Evolutionary conservation across 2,797 vertebrate genomes (phyloP).

Genomic region (Taenioides sp.): DNA sequence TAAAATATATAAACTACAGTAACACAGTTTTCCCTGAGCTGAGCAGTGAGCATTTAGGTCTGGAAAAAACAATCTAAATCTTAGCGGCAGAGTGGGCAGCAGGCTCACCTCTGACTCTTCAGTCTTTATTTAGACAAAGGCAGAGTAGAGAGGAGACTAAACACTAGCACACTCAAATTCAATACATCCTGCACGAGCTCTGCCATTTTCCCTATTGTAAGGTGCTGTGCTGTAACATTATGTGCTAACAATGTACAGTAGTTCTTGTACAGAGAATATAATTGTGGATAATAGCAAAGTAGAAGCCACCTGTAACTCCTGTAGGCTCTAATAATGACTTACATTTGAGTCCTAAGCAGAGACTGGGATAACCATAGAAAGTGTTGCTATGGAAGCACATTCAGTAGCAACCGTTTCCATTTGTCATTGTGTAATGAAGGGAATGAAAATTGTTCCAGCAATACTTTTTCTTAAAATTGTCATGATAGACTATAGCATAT

Average conservation of each 20-base stretch:
- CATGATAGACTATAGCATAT: neutral
- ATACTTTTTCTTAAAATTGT: neutral
- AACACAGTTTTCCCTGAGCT: slow-evolving; percentile 26
- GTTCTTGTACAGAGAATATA: neutral
- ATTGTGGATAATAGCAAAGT: neutral
- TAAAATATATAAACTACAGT: neutral
- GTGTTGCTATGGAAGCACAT: slow-evolving; percentile 11
- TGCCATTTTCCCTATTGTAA: slow-evolving; percentile 12
- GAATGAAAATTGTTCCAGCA: neutral
- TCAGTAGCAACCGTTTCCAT: neutral
- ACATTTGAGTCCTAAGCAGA: neutral
- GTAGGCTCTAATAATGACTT: neutral
- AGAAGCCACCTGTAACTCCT: slow-evolving; percentile 5
- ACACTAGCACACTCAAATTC: slow-evolving; percentile 52
- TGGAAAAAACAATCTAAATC: slow-evolving; percentile 68
- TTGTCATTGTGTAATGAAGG: neutral
- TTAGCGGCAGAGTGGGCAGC: slow-evolving; percentile 71
- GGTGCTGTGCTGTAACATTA: neutral
- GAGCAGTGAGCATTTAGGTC: slow-evolving; percentile 66
- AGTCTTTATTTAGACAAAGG: slow-evolving; percentile 71
- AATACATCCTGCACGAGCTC: slow-evolving; percentile 5
- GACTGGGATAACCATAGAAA: neutral
- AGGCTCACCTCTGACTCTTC: slow-evolving; percentile 62
- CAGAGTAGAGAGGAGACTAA: slow-evolving; percentile 63
- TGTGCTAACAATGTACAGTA: neutral